phyloP scores from a whole-genome alignment of 1,140 invertebrate species.

The Diachasmimorpha longicaudata region DNA sequence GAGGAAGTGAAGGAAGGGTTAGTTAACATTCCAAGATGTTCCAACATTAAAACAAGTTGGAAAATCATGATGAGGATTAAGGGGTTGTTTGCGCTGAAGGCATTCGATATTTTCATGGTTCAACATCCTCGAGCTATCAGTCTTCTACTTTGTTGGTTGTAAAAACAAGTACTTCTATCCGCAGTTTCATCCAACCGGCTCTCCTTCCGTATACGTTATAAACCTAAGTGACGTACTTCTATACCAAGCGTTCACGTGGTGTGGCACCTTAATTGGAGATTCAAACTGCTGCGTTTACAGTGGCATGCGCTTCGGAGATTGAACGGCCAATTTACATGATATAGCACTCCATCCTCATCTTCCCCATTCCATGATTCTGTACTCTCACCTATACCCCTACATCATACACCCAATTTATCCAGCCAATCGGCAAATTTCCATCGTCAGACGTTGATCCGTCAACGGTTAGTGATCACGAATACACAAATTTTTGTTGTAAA shows the following conservation, averaged over 20 bases:
- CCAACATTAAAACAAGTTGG: not conserved
- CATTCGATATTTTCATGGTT: not conserved
- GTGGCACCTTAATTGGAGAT: constrained; percentile 17
- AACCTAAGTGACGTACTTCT: not conserved
- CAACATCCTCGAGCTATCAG: not conserved
- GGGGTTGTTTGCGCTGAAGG: not conserved
- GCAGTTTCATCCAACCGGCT: not conserved
- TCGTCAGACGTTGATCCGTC: not conserved
- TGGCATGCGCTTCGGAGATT: constrained; percentile 13
- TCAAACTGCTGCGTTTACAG: constrained; percentile 5
- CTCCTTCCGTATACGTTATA: not conserved
- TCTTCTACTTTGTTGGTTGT: not conserved
- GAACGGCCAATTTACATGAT: constrained; percentile 24
- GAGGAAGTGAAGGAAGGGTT: not conserved
- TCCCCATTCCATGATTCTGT: not conserved
- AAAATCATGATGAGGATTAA: not conserved
- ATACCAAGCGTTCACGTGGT: not conserved
- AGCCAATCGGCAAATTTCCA: constrained; percentile 8
- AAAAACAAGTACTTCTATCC: not conserved
- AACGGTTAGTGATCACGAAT: not conserved
- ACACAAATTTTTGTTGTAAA: not conserved
- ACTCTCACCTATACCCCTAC: not conserved
- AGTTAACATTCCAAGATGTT: not conserved
- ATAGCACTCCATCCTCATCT: constrained; percentile 12
- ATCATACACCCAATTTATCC: not conserved